Evolutionary conservation across 2,113 vertebrate species (phyloP).

Genomic region (Pycnonotus jocosus): DNA sequence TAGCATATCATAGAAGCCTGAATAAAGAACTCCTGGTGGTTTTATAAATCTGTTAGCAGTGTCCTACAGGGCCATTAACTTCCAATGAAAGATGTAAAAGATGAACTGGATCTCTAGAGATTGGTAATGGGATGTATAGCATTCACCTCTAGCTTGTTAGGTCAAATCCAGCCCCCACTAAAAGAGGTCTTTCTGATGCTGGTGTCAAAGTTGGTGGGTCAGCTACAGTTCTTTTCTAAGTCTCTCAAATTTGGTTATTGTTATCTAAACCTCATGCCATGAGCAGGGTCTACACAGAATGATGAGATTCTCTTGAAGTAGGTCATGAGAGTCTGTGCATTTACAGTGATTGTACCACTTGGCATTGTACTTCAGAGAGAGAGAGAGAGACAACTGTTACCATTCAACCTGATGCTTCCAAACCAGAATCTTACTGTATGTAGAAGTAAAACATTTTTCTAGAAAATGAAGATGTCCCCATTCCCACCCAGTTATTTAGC

Average conservation of each 20-base stretch:
- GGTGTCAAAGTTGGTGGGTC: background rate
- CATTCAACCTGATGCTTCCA: background rate
- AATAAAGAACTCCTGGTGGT: background rate
- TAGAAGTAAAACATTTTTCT: background rate
- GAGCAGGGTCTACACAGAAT: background rate
- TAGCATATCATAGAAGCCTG: background rate
- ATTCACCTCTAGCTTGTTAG: background rate
- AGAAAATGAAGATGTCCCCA: accelerated
- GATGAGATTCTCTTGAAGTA: background rate
- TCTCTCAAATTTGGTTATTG: background rate
- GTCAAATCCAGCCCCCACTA: background rate
- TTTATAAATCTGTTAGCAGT: background rate
- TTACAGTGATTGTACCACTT: background rate
- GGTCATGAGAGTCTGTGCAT: background rate
- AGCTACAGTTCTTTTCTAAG: background rate
- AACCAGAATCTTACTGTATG: background rate
- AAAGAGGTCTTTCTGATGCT: background rate
- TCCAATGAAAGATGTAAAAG: background rate
- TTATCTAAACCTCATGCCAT: background rate
- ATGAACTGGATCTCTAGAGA: background rate
- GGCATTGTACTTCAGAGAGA: background rate
- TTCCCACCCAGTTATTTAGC: accelerated
- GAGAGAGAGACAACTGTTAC: background rate
- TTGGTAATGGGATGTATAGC: background rate
- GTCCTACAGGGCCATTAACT: background rate